A percentile compares a stretch with the other conserved stretches of the same genome.
phyloP scores from a whole-genome alignment of 1,140 invertebrate genomes.

The Drosophila seguyi region DNA sequence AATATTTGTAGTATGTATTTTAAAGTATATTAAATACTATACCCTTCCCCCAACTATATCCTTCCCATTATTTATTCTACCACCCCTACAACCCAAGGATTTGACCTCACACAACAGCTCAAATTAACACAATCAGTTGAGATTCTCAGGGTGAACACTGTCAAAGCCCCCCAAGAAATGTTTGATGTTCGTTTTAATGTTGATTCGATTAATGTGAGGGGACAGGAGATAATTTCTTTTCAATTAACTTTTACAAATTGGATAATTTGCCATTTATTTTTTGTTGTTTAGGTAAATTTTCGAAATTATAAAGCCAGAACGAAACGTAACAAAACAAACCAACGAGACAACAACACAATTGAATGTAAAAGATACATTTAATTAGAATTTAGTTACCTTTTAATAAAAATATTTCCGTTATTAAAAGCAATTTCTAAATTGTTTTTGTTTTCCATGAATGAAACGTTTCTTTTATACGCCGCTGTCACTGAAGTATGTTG shows the following conservation, averaged over 20 bases:
- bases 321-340: slow-evolving; percentile 23
- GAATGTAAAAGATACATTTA: slow-evolving; percentile 10
- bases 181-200: slow-evolving; percentile 27
- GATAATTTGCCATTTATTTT: slow-evolving; percentile 41
- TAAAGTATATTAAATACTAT: too few relatives aligned
- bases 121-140: slow-evolving; percentile 9
- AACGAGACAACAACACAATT: slow-evolving; percentile 43
- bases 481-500: slow-evolving; percentile 30
- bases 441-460: slow-evolving; percentile 85
- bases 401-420: slow-evolving; percentile 85
- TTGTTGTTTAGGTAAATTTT: slow-evolving; percentile 1
- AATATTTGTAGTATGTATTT: not conserved
- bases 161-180: slow-evolving; percentile 5
- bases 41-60: not conserved
- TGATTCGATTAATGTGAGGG: slow-evolving; percentile 12
- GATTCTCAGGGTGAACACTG: not conserved
- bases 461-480: slow-evolving; percentile 48
- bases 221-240: slow-evolving; percentile 1
- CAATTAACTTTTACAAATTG: slow-evolving; percentile 10
- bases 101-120: slow-evolving; percentile 15
- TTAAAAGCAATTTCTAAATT: slow-evolving; percentile 85
- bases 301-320: slow-evolving; percentile 25
- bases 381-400: slow-evolving; percentile 76
- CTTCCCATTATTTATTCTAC: not conserved
- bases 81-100: not conserved